These are phyloP conservation scores for Fratercula arctica DNA, from an alignment of 2,797 vertebrate genomes.

Conservation along the genomic window DNA sequence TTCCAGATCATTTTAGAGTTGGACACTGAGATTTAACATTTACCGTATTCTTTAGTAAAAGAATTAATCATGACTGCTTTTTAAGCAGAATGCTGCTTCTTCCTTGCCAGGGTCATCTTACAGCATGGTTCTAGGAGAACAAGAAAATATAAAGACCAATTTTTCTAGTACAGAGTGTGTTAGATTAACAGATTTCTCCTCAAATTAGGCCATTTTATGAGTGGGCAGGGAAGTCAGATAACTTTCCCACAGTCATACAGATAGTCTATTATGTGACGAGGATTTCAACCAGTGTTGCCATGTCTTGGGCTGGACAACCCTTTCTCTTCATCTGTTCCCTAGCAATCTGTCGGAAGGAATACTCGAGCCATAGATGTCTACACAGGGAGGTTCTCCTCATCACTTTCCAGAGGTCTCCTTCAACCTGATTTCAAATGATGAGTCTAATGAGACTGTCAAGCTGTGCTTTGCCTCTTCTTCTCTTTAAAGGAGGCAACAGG, in stretches of 20 bases:
- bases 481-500: not conserved
- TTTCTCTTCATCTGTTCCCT: not conserved
- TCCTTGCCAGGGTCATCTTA: not conserved
- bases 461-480: not conserved
- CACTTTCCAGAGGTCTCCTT: not conserved
- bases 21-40: not conserved
- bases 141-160: not conserved
- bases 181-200: not conserved
- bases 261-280: accelerated
- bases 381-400: not conserved
- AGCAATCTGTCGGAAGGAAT: not conserved
- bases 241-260: not conserved
- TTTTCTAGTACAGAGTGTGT: not conserved
- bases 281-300: not conserved
- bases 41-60: not conserved
- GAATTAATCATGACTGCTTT: not conserved
- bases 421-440: not conserved
- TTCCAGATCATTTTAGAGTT: not conserved
- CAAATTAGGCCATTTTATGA: not conserved
- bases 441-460: not conserved
- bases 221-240: not conserved
- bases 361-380: not conserved
- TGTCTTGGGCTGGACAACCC: not conserved
- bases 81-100: not conserved
- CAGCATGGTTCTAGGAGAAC: not conserved